Percentiles rank a stretch among this genome's conserved stretches.
Evolutionary conservation across 2,113 vertebrate genomes (phyloP).

Genomic region (Chloebia gouldiae): DNA sequence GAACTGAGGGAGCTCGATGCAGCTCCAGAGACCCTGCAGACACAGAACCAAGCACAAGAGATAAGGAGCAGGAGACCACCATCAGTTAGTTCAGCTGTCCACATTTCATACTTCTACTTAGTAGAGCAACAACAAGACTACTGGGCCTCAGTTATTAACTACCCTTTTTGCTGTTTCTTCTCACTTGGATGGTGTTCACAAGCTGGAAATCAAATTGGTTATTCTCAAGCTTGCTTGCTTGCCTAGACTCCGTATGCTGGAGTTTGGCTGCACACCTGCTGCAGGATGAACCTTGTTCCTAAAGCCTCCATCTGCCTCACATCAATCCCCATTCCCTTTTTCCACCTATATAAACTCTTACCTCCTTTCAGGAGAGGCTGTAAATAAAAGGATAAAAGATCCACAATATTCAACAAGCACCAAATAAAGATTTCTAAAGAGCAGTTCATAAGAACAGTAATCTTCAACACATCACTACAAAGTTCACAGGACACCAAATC

Average conservation of each 20-base stretch:
- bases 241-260: not conserved
- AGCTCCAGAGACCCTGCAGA: not conserved
- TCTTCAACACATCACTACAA: not conserved
- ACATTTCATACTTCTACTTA: not conserved
- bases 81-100: not conserved
- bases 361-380: not conserved
- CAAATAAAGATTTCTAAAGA: not conserved
- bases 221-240: not conserved
- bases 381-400: not conserved
- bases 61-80: not conserved
- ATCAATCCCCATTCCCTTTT: not conserved
- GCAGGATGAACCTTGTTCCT: not conserved
- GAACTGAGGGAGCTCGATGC: not conserved
- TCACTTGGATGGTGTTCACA: not conserved
- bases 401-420: not conserved
- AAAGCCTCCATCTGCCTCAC: not conserved
- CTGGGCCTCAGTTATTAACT: not conserved
- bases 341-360: not conserved
- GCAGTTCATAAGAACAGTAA: not conserved
- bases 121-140: not conserved
- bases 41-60: not conserved
- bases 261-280: not conserved
- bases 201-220: not conserved
- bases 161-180: not conserved
- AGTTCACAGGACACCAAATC: not conserved